Evolutionary conservation across 2,113 vertebrate genomes (phyloP), one percentile per base, ranked within the genome.

Genomic region (Eolophus roseicapilla): DNA sequence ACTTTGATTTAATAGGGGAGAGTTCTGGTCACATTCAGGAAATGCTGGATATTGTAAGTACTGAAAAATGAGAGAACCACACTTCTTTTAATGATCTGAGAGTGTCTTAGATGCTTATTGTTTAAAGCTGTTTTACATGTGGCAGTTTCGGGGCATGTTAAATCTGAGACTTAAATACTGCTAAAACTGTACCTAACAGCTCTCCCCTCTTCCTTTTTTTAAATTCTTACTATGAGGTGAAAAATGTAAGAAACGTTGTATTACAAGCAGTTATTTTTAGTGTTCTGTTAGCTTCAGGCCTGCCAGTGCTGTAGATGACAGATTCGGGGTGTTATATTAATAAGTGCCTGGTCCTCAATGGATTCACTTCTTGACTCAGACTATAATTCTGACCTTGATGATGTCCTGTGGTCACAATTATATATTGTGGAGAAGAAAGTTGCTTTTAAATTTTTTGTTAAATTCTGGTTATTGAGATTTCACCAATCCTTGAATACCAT

Each of bases 181-280:
- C 25, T 64, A 21, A 39, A 71, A 18, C 7, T 47, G 4, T 53
- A 15, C 21, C 4, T 85, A n/a, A 28, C 10, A 62, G 33, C 9
- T 21, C 1, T 2, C 2, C 14, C 6, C 2, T 2, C 10, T 2
- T 4, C 5, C 12, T 3, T 17, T 23, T 64, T 33, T n/a, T n/a
- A 15, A 23, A 23, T 24, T 13, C 60, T 14, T 39, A 39, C 11
- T 49, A 7, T 10, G 24, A 47, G 6, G 43, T 17, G 29, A 9
- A 37, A 57, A 64, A 44, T 9, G 0, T 35, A n/a, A 47, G 16
- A 62, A 46, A 23, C 3, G 4, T 5, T 49, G 6, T 55, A 39
- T 50, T 68, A 11, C 16, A 67, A 53, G 29, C 31, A 35, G 31
- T n/a, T 85, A 41, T 62, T 91, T 94, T 79, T 49, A 24, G 10